These are phyloP conservation scores for Camelus bactrianus DNA, from an alignment of 2,113 vertebrate genomes.

Conservation along the genomic window DNA sequence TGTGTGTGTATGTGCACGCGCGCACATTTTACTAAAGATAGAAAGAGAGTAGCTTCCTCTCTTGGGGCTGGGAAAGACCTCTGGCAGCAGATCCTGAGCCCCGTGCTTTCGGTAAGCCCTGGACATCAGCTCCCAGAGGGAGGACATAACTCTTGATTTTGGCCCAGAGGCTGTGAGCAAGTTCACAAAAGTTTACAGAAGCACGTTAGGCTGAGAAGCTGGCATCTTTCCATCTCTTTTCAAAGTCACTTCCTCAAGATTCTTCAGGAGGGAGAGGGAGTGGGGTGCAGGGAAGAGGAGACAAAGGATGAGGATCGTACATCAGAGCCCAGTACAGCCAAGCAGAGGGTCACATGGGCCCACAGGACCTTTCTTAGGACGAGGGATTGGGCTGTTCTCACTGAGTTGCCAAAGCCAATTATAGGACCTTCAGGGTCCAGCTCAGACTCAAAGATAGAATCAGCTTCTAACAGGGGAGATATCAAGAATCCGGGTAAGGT, in stretches of 20 bases:
- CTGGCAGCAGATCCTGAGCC: constrained; percentile 41
- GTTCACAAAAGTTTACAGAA: constrained; percentile 64
- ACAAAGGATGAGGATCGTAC: background rate
- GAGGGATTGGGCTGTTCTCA: background rate
- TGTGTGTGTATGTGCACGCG: background rate
- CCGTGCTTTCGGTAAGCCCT: background rate
- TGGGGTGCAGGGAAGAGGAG: background rate
- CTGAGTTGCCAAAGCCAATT: background rate
- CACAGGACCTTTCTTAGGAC: background rate
- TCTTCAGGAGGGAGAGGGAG: background rate
- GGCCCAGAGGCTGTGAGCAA: background rate
- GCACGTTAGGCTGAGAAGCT: background rate
- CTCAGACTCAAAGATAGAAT: constrained; percentile 7
- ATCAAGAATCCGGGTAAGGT: constrained; percentile 41
- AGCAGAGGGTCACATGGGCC: no score
- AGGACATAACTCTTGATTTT: constrained; percentile 39
- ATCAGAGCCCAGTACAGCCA: background rate
- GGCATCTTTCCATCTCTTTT: constrained; percentile 4
- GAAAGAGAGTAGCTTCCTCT: background rate
- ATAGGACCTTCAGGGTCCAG: background rate
- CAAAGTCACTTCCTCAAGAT: constrained; percentile 46
- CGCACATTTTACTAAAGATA: background rate
- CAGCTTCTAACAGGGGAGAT: constrained; percentile 56
- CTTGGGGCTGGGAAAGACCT: constrained; percentile 30
- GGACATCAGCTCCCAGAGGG: constrained; percentile 49